Evolutionary conservation across 2,113 vertebrate species (phyloP), one percentile per base, ranked within the genome.

Genomic region (Aleadryas rufinucha): DNA sequence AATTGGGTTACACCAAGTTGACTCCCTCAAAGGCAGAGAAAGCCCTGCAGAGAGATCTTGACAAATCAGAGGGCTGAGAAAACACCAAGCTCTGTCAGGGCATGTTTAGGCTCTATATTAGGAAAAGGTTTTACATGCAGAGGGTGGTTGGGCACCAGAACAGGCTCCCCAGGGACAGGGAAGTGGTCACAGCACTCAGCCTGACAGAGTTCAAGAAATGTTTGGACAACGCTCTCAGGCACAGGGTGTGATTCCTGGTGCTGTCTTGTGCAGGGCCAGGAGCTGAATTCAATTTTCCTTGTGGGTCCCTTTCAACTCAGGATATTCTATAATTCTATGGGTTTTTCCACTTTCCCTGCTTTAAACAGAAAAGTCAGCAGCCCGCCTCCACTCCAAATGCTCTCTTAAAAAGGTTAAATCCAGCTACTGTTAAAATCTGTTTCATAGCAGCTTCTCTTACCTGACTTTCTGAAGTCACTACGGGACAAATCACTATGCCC

Each of bases 141-240:
- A 39, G 3, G 6, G 16, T 63, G 30, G 2, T 0, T 61, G 39
- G 23, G 28, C 39, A 53, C 21, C 0, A 0, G 12, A 69, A 45
- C 37, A 78, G 33, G 28, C 19, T 78, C 11, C 9, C 30, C 10
- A 47, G 20, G 8, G 56, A 45, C 10, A 47, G 20, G 8, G 56
- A 45, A 54, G 19, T 28, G n/a, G 20, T 41, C 64, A 63, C 16
- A 70, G n/a, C 41, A 79, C 28, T 20, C 47, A n/a, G 20, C n/a
- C 54, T 53, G 24, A 15, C 47, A 47, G 39, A n/a, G 41, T 61
- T 70, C 20, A 61, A 61, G 12, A 47, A 54, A 53, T 11, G 20
- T 41, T 39, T 54, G n/a, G 28, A 70, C n/a, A 45, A 61, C 0
- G 1, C 15, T 47, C 47, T 45, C 23, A 78, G 54, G 33, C 10